phyloP scores from a whole-genome alignment of 1,140 invertebrate species.

The Ditylenchus dipsaci region DNA sequence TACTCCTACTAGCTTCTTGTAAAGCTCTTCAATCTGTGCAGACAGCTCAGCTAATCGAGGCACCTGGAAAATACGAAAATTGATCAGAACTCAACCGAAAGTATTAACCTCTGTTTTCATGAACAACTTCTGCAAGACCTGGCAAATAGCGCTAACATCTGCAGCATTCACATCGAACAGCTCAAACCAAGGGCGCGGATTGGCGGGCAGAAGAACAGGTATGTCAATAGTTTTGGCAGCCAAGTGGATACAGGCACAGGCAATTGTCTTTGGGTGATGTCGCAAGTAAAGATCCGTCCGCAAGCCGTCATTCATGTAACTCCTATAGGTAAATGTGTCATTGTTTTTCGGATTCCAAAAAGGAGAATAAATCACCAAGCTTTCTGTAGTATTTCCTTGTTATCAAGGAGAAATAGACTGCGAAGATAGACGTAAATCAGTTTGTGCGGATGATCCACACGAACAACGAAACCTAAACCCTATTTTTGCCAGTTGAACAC shows the following conservation, averaged over 20 bases:
- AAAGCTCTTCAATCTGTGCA: too few relatives aligned
- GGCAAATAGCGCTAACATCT: slow-evolving; percentile 30
- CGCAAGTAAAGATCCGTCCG: slow-evolving; percentile 92
- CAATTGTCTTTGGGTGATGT: slow-evolving; percentile 91
- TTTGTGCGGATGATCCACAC: slow-evolving; percentile 99
- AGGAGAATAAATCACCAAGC: slow-evolving; percentile 37
- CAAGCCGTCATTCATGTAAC: slow-evolving; percentile 70
- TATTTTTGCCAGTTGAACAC: too few relatives aligned
- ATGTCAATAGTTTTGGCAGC: slow-evolving; percentile 48
- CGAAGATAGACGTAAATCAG: slow-evolving; percentile 58
- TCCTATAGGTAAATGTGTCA: neutral
- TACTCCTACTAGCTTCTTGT: too few relatives aligned
- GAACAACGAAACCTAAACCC: slow-evolving; percentile 87
- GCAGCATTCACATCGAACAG: slow-evolving; percentile 35
- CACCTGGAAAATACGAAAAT: too few relatives aligned
- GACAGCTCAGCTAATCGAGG: too few relatives aligned
- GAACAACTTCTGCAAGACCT: slow-evolving; percentile 36
- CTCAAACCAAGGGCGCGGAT: slow-evolving; percentile 47
- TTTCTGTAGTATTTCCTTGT: slow-evolving; percentile 40
- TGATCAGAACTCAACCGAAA: neutral
- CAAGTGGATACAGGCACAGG: slow-evolving; percentile 96
- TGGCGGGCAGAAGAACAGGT: slow-evolving; percentile 42
- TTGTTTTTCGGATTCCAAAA: too few relatives aligned
- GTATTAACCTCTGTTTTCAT: slow-evolving; percentile 21
- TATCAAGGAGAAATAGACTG: slow-evolving; percentile 21